phyloP scores from a whole-genome alignment of 2,888 invertebrate species.

The Penaeus monodon region DNA sequence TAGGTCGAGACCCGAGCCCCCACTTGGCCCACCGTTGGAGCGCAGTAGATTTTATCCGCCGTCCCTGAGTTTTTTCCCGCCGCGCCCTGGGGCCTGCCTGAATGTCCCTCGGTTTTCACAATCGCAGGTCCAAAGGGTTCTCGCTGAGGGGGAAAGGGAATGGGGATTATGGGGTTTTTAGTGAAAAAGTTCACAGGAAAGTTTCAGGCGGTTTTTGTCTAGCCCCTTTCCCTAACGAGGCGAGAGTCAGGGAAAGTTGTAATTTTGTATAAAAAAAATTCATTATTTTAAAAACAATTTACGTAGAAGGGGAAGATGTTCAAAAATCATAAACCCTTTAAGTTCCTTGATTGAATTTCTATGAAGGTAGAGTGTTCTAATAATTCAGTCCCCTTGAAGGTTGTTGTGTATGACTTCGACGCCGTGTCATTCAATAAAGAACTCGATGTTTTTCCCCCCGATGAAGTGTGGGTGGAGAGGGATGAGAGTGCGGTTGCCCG shows the following conservation, averaged over 20 bases:
- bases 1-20: slow-evolving; percentile 42
- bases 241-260: slow-evolving; percentile 79
- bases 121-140: slow-evolving; percentile 87
- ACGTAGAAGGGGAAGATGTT: slow-evolving; percentile 77
- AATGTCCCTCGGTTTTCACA: slow-evolving; percentile 76
- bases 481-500: slow-evolving; percentile 83
- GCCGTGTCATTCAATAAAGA: slow-evolving; percentile 82
- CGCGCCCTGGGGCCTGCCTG: slow-evolving; percentile 46
- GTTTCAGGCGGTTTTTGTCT: slow-evolving; percentile 80
- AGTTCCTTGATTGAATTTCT: slow-evolving; percentile 80
- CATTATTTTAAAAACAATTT: slow-evolving; percentile 84
- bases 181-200: slow-evolving; percentile 77
- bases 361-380: slow-evolving; percentile 82
- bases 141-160: slow-evolving; percentile 69
- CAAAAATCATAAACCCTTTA: slow-evolving; percentile 80
- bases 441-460: slow-evolving; percentile 83
- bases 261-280: slow-evolving; percentile 79
- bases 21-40: slow-evolving; percentile 53
- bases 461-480: slow-evolving; percentile 88
- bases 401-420: slow-evolving; percentile 82
- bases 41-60: slow-evolving; percentile 54
- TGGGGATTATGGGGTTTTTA: slow-evolving; percentile 71
- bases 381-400: slow-evolving; percentile 85
- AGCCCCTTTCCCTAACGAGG: slow-evolving; percentile 77
- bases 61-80: slow-evolving; percentile 20